Percentiles rank a stretch among this genome's conserved stretches.
These are phyloP conservation scores for Popillia japonica DNA, from an alignment of 1,140 invertebrate genomes.

Conservation along the genomic window DNA sequence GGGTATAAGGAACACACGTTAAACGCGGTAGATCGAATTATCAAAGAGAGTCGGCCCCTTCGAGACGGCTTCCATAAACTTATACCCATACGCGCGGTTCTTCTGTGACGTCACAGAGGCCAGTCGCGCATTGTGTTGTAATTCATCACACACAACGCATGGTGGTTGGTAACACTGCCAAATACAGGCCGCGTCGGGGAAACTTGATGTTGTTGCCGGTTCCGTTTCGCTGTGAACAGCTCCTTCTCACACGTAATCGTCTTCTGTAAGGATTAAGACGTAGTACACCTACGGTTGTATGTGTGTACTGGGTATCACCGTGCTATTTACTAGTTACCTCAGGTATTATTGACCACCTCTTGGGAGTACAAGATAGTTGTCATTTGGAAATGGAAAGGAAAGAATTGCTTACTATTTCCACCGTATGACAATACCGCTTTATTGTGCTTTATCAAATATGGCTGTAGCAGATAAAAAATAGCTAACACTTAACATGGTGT, in stretches of 20 bases:
- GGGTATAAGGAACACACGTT: slow-evolving; percentile 43
- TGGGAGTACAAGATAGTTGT: neutral
- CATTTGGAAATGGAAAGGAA: too few relatives aligned
- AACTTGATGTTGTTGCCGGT: slow-evolving; percentile 41
- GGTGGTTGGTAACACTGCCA: slow-evolving; percentile 45
- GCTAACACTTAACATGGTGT: too few relatives aligned
- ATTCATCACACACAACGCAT: slow-evolving; percentile 48
- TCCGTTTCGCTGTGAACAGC: slow-evolving; percentile 38
- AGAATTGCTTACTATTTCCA: too few relatives aligned
- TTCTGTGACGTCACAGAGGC: slow-evolving; percentile 40
- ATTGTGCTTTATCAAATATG: too few relatives aligned
- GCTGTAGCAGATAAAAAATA: too few relatives aligned
- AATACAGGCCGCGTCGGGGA: slow-evolving; percentile 45
- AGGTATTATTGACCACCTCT: neutral
- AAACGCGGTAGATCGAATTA: slow-evolving; percentile 47
- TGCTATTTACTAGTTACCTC: slow-evolving; percentile 4
- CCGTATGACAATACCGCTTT: too few relatives aligned
- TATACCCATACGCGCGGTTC: slow-evolving; percentile 36
- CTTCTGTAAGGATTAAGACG: slow-evolving; percentile 39
- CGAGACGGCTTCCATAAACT: slow-evolving; percentile 42
- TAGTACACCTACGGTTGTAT: slow-evolving; percentile 3
- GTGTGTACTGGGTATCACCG: neutral
- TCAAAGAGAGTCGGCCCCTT: slow-evolving; percentile 43
- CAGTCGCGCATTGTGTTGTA: slow-evolving; percentile 43
- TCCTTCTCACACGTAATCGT: slow-evolving; percentile 36